A percentile compares a stretch with the other conserved stretches of the same genome.
Evolutionary conservation across 2,888 invertebrate genomes (phyloP).

Genomic region (Lasioglossum marginatum): DNA sequence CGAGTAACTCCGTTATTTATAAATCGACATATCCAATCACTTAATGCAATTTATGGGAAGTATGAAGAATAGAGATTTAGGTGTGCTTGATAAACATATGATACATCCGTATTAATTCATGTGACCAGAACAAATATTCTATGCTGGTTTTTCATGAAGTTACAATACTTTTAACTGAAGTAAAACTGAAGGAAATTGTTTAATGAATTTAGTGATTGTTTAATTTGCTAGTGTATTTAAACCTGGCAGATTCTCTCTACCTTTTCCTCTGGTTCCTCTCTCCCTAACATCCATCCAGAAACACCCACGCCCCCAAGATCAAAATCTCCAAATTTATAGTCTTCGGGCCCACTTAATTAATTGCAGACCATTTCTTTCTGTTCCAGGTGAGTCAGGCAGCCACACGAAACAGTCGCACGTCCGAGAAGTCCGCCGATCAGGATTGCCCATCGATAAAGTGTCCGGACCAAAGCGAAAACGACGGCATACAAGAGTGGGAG

Average conservation of each 20-base stretch:
- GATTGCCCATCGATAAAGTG: not conserved
- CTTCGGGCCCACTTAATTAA: not conserved
- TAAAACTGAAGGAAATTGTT: too few species aligned
- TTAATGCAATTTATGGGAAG: not conserved
- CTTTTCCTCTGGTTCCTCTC: too few species aligned
- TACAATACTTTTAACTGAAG: too few species aligned
- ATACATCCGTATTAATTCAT: not conserved
- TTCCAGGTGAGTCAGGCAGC: slow-evolving; percentile 27
- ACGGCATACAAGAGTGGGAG: not conserved
- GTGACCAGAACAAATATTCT: too few species aligned
- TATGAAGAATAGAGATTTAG: not conserved
- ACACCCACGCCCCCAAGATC: not conserved
- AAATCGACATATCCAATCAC: not conserved
- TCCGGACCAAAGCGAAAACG: not conserved
- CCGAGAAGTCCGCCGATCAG: not conserved
- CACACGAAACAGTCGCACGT: not conserved
- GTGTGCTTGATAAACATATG: not conserved
- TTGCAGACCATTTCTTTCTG: not conserved
- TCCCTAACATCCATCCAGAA: too few species aligned
- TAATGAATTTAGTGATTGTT: too few species aligned
- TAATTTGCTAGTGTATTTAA: too few species aligned
- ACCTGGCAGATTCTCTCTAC: too few species aligned
- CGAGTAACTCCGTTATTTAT: not conserved
- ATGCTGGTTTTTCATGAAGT: too few species aligned
- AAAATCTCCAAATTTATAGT: not conserved